These are phyloP conservation scores for Phrynocephalus vlangalii DNA, from an alignment of 2,797 vertebrate genomes.

Conservation along the genomic window DNA sequence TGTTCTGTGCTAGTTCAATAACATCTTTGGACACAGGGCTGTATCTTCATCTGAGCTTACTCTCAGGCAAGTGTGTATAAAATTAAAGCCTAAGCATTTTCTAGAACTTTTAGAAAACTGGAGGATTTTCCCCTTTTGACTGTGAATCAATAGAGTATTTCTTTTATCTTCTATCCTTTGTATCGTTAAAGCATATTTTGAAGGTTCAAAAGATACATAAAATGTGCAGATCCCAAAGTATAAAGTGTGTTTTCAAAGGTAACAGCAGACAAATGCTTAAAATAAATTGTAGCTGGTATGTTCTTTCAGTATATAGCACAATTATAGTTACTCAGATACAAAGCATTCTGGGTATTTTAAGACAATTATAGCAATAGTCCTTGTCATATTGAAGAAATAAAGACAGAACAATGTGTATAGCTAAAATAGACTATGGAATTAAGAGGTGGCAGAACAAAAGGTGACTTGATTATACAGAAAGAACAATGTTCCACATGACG, in stretches of 20 bases:
- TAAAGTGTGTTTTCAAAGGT: slow-evolving; percentile 50
- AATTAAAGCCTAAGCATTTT: slow-evolving; percentile 24
- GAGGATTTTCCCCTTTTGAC: not conserved
- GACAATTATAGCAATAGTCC: slow-evolving; percentile 41
- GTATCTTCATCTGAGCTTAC: not conserved
- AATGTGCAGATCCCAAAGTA: slow-evolving; percentile 34
- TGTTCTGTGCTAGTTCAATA: too few species aligned
- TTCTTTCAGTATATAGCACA: slow-evolving; percentile 41
- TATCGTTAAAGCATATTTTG: slow-evolving; percentile 21
- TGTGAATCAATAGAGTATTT: slow-evolving; percentile 2
- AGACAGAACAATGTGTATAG: slow-evolving; percentile 37
- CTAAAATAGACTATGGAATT: slow-evolving; percentile 41
- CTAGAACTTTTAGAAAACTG: slow-evolving; percentile 28
- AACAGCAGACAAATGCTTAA: slow-evolving; percentile 50
- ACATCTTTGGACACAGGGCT: too few species aligned
- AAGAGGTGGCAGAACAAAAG: slow-evolving; percentile 32
- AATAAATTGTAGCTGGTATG: slow-evolving; percentile 45
- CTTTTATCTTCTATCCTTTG: slow-evolving; percentile 14
- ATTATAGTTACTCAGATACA: slow-evolving; percentile 26
- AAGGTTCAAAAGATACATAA: slow-evolving; percentile 37
- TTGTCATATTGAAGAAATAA: slow-evolving; percentile 43
- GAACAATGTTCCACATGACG: slow-evolving; percentile 51
- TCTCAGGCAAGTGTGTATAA: not conserved
- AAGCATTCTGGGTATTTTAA: slow-evolving; percentile 18
- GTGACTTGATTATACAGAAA: accelerated